These are phyloP conservation scores for Mustela lutreola DNA, from an alignment of 2,113 vertebrate genomes.

Conservation along the genomic window DNA sequence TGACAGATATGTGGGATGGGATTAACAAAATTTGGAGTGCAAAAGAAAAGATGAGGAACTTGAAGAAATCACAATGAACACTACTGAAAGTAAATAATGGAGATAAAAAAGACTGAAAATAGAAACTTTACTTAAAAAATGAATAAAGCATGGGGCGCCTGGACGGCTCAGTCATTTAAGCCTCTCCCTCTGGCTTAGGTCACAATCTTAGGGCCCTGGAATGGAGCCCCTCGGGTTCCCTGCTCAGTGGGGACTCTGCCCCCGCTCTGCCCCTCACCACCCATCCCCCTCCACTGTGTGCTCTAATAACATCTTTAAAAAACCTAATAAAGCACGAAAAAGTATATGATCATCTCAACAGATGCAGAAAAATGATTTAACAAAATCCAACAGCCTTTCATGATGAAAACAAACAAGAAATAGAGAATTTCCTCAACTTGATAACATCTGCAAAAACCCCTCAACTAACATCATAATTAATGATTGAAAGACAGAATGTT, in stretches of 20 bases:
- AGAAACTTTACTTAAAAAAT: neutral
- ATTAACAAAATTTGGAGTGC: neutral
- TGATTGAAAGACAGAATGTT: neutral
- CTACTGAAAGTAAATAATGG: neutral
- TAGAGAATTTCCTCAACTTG: neutral
- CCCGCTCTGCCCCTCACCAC: neutral
- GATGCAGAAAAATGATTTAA: neutral
- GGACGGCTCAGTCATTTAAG: neutral
- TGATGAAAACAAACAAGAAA: neutral
- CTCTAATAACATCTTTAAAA: neutral
- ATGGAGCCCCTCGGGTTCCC: neutral
- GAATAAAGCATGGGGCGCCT: neutral
- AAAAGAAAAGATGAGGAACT: neutral
- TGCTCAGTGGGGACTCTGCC: neutral
- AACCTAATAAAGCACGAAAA: neutral
- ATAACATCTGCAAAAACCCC: neutral
- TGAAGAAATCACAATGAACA: neutral
- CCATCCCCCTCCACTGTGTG: neutral
- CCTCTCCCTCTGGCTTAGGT: neutral
- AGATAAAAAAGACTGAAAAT: neutral
- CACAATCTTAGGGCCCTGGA: neutral
- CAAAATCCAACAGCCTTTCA: neutral
- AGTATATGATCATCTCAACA: neutral
- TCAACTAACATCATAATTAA: neutral
- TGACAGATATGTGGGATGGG: neutral